Evolutionary conservation across 2,888 invertebrate genomes (phyloP).

Genomic region (Drosophila niveifrons): DNA sequence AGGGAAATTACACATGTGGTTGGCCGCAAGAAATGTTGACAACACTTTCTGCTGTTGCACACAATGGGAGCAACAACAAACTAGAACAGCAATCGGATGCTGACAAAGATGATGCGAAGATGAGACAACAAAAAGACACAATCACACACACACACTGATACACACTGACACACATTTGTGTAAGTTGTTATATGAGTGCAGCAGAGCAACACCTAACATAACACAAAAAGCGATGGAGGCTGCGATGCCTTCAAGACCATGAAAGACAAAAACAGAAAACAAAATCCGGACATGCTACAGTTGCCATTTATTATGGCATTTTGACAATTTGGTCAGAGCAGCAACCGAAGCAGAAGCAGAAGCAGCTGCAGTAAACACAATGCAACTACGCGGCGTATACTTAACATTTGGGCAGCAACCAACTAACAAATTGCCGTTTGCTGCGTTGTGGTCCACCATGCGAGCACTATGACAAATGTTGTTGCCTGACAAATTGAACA

Average conservation of each 20-base stretch:
- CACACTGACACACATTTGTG: not conserved
- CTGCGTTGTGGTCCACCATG: not conserved
- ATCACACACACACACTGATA: not conserved
- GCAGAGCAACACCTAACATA: conserved; percentile 32
- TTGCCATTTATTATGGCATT: conserved; percentile 68
- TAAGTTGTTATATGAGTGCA: not conserved
- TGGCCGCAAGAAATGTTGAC: conserved; percentile 61
- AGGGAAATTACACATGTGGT: conserved; percentile 28
- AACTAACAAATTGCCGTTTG: conserved; percentile 26
- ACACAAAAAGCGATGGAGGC: conserved; percentile 27
- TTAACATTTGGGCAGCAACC: conserved; percentile 28
- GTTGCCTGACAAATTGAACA: conserved; percentile 14
- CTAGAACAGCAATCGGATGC: conserved; percentile 47
- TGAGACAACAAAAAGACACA: conserved; percentile 9
- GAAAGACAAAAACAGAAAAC: conserved; percentile 28
- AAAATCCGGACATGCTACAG: conserved; percentile 56
- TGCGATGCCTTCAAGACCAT: conserved; percentile 23
- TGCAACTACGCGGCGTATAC: conserved; percentile 37
- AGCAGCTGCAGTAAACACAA: not conserved
- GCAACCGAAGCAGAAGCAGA: conserved; percentile 2
- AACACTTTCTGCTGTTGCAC: conserved; percentile 68
- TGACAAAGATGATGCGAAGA: conserved; percentile 27
- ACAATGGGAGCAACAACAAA: conserved; percentile 47
- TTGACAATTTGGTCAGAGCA: conserved; percentile 61
- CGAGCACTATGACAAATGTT: conserved; percentile 4